A percentile compares a stretch with the other conserved stretches of the same genome.
Conservation (phyloP, 2,113 vertebrate genomes). For the Okapia johnstoni region DNA sequence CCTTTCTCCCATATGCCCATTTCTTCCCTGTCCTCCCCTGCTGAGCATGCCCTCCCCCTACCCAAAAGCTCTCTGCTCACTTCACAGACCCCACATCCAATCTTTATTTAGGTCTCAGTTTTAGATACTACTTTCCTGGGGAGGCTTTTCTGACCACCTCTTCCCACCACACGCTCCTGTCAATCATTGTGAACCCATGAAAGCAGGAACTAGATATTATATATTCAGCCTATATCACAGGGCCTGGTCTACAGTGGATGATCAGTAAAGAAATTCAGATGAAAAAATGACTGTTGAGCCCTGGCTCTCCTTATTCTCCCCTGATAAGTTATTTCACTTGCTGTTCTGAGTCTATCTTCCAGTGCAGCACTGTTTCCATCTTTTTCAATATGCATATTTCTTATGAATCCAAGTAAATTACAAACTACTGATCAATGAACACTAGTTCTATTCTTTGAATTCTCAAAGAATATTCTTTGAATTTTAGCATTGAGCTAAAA, state of each 20-base stretch:
- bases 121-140: not conserved
- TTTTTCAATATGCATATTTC: not conserved
- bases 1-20: not conserved
- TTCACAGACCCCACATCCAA: not conserved
- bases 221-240: not conserved
- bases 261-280: not conserved
- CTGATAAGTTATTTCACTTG: not conserved
- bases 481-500: not conserved
- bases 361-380: not conserved
- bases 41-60: not conserved
- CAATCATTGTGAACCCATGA: not conserved
- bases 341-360: not conserved
- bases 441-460: not conserved
- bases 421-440: not conserved
- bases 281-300: not conserved
- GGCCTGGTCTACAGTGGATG: not conserved
- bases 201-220: not conserved
- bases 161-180: accelerated
- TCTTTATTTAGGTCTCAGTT: not conserved
- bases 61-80: not conserved
- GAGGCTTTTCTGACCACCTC: not conserved
- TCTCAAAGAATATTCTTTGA: too few relatives aligned
- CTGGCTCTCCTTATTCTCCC: not conserved
- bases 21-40: not conserved
- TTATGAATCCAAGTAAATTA: not conserved